Evolutionary conservation across 2,113 vertebrate genomes (phyloP).

Genomic region (Pica pica): DNA sequence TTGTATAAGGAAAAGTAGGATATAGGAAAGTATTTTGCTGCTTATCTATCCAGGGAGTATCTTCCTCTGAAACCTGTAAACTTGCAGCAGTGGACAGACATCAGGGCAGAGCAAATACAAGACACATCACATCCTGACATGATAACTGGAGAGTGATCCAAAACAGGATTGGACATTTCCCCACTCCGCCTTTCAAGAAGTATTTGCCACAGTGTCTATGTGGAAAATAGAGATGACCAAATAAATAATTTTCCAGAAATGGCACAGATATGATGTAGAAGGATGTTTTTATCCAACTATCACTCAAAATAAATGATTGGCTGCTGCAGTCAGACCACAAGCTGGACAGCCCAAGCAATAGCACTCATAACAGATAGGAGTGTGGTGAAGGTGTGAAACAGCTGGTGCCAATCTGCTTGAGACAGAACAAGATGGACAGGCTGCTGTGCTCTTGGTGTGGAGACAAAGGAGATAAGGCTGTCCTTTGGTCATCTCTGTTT

Average conservation of each 20-base stretch:
- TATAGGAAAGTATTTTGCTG: not conserved
- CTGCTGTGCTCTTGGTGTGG: not conserved
- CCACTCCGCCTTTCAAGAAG: not conserved
- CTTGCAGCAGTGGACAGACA: too few species aligned
- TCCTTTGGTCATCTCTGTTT: not conserved
- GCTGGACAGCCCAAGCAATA: not conserved
- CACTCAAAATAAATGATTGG: not conserved
- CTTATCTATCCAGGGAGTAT: not conserved
- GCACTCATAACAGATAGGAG: accelerated
- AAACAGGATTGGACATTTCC: not conserved
- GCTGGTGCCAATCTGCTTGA: not conserved
- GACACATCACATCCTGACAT: not conserved
- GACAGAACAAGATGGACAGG: not conserved
- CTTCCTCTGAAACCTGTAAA: not conserved
- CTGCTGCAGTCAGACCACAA: not conserved
- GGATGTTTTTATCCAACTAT: not conserved
- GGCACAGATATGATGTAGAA: not conserved
- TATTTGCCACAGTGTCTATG: not conserved
- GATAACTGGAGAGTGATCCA: not conserved
- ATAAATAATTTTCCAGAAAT: not conserved
- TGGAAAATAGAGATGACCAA: not conserved
- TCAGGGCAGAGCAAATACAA: not conserved
- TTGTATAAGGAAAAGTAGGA: not conserved
- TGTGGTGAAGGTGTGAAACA: not conserved
- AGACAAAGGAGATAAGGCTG: not conserved